A percentile compares a stretch with the other conserved stretches of the same genome.
Conservation (phyloP, 2,113 vertebrate species). For the Dicaeum eximium region DNA sequence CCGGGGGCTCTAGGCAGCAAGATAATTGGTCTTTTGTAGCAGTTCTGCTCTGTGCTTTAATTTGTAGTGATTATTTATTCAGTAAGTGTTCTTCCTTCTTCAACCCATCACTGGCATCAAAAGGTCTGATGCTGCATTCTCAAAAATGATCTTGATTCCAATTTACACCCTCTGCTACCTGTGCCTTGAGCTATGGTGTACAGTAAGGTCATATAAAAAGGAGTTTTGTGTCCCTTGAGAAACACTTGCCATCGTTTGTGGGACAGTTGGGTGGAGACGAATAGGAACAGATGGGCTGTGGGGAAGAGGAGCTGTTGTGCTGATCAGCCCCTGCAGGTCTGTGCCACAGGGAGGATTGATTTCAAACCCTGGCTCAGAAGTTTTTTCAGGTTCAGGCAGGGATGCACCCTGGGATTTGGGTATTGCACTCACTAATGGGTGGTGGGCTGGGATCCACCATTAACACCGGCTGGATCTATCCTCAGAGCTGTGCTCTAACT, state of each 20-base stretch:
- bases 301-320: not conserved
- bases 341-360: fast-evolving
- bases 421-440: not conserved
- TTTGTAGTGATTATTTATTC: not conserved
- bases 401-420: not conserved
- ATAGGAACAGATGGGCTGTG: not conserved
- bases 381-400: not conserved
- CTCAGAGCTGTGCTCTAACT: not conserved
- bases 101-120: not conserved
- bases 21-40: not conserved
- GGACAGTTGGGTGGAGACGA: not conserved
- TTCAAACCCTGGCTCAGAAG: not conserved
- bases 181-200: not conserved
- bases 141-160: not conserved
- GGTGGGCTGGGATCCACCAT: not conserved
- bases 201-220: not conserved
- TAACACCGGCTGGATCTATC: not conserved
- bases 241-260: not conserved
- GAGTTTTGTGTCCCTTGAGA: not conserved
- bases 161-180: not conserved
- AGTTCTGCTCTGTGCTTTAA: not conserved
- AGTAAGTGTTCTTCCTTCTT: not conserved
- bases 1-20: not conserved
- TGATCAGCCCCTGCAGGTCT: not conserved
- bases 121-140: not conserved